Evolutionary conservation across 2,113 vertebrate genomes (phyloP).

Genomic region (Dolichotis patagonum): DNA sequence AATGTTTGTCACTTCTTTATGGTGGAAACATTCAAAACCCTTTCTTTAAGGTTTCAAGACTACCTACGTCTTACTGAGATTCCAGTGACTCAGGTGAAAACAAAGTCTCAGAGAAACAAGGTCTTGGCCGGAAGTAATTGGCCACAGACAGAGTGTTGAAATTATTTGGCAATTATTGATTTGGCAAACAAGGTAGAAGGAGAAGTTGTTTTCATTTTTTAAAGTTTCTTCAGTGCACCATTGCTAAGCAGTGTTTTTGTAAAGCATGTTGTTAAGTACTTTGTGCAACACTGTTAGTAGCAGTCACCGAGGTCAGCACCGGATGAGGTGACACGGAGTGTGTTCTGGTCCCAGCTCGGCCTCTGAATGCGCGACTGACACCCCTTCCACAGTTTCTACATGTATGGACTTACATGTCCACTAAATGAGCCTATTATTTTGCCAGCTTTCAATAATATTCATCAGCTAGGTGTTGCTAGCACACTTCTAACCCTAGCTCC

Average conservation of each 20-base stretch:
- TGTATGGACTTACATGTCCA: neutral
- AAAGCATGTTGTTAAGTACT: neutral
- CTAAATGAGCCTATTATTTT: neutral
- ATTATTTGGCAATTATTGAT: conserved; percentile 18
- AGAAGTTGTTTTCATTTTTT: neutral
- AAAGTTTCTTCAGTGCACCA: neutral
- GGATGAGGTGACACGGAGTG: neutral
- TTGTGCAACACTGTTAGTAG: neutral
- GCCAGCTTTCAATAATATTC: neutral
- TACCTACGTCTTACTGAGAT: neutral
- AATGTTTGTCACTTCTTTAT: neutral
- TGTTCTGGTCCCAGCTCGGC: neutral
- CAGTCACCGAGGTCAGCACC: neutral
- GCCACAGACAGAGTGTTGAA: neutral
- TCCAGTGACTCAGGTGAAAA: neutral
- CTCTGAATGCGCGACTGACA: neutral
- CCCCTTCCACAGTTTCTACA: neutral
- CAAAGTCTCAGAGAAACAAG: neutral
- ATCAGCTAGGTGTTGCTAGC: neutral
- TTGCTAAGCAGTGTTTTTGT: neutral
- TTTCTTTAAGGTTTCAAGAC: neutral
- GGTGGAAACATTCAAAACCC: neutral
- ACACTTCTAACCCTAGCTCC: neutral
- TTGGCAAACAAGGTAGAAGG: neutral
- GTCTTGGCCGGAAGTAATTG: neutral